A percentile compares a stretch with the other conserved stretches of the same genome.
Evolutionary conservation across 2,797 vertebrate species (phyloP).

Genomic region (Bothrops alternatus): DNA sequence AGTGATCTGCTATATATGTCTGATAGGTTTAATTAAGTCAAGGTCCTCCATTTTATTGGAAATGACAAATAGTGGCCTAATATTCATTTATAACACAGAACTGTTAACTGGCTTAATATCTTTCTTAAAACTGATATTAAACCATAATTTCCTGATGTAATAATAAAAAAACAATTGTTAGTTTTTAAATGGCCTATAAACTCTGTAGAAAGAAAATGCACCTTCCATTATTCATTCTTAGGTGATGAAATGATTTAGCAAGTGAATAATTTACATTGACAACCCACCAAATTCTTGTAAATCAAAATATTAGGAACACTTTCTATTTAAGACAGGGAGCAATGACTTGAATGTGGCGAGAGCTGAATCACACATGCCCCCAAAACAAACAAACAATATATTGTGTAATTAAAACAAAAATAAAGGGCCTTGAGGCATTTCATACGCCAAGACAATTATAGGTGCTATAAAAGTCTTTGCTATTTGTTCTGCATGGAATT

Average conservation of each 20-base stretch:
- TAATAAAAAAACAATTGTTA: neutral
- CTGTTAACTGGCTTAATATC: neutral
- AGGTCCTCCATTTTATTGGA: neutral
- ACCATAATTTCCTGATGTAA: neutral
- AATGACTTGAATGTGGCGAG: neutral
- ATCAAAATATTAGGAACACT: neutral
- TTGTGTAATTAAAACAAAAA: neutral
- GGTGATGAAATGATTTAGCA: neutral
- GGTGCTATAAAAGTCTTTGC: neutral
- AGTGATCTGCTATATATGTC: neutral
- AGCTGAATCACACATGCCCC: neutral
- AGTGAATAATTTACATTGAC: neutral
- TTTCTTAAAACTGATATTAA: neutral
- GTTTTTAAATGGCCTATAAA: neutral
- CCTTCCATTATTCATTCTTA: neutral
- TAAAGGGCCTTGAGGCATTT: neutral
- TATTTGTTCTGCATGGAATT: neutral
- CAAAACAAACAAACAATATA: neutral
- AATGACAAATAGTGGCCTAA: neutral
- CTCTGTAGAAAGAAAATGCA: neutral
- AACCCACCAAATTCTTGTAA: neutral
- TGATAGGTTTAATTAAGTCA: neutral
- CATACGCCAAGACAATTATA: neutral
- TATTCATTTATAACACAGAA: neutral
- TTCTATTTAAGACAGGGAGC: neutral